A percentile compares a stretch with the other conserved stretches of the same genome.
These are phyloP conservation scores for Oryzias melastigma DNA, from an alignment of 2,113 vertebrate species.

Conservation along the genomic window DNA sequence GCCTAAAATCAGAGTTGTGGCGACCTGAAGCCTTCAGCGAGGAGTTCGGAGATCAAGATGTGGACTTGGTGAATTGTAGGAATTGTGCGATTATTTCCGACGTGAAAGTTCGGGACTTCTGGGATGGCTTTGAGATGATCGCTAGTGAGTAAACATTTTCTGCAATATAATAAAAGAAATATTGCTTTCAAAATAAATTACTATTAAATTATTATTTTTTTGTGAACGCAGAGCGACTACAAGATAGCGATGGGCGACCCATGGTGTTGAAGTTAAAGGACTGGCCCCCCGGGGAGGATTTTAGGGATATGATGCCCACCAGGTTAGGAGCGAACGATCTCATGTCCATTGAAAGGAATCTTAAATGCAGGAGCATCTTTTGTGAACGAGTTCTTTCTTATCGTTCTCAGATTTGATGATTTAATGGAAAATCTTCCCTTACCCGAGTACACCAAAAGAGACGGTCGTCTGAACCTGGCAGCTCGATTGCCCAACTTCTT, in stretches of 20 bases:
- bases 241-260: constrained; percentile 88
- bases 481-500: constrained; percentile 97
- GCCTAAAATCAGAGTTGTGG: constrained; percentile 89
- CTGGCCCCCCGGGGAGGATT: constrained; percentile 98
- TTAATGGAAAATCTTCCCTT: constrained; percentile 98
- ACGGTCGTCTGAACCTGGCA: constrained; percentile 94
- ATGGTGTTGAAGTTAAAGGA: constrained; percentile 99
- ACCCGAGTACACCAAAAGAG: constrained; percentile 97
- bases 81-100: constrained; percentile 98
- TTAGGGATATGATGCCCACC: constrained; percentile 98
- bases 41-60: constrained; percentile 98
- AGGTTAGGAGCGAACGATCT: constrained; percentile 70
- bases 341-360: too few species aligned
- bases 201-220: constrained; percentile 7
- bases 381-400: not conserved
- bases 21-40: constrained; percentile 93
- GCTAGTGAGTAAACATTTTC: constrained; percentile 82
- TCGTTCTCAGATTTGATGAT: constrained; percentile 86
- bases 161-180: too few species aligned
- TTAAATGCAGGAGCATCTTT: too few species aligned
- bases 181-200: not conserved
- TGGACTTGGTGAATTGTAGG: constrained; percentile 97
- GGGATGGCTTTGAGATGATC: constrained; percentile 97
- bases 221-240: constrained; percentile 83
- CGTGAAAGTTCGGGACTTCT: constrained; percentile 98